phyloP scores from a whole-genome alignment of 2,797 vertebrate species.

The Decapterus maruadsi region DNA sequence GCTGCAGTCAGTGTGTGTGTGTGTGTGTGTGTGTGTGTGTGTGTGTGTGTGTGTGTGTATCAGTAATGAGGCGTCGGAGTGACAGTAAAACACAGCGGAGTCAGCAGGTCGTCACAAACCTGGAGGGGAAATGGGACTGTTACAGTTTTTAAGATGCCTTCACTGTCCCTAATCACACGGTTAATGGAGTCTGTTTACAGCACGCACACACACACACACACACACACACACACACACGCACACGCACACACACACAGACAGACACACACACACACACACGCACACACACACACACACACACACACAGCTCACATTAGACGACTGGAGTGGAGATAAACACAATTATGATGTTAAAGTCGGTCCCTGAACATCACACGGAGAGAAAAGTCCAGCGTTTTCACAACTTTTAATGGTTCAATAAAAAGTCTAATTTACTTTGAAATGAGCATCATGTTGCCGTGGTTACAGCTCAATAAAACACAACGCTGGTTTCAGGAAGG shows the following conservation, averaged over 20 bases:
- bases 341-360: neutral
- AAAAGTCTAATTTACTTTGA: neutral
- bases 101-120: neutral
- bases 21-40: neutral
- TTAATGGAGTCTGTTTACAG: conserved; percentile 6
- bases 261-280: too few species aligned
- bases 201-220: neutral
- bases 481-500: too few species aligned
- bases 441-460: neutral
- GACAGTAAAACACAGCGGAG: conserved; percentile 12
- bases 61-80: conserved; percentile 19
- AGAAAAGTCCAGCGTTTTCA: neutral
- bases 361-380: neutral
- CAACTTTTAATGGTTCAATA: neutral
- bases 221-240: too few species aligned
- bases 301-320: neutral
- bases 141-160: conserved; percentile 1
- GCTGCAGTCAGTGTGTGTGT: neutral
- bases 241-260: too few species aligned
- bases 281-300: too few species aligned
- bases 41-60: conserved; percentile 3
- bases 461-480: neutral
- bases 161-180: neutral
- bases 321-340: neutral
- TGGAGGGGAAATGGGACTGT: neutral